Evolutionary conservation across 2,113 vertebrate species (phyloP), one percentile per base, ranked within the genome.

Genomic region (Chloebia gouldiae): DNA sequence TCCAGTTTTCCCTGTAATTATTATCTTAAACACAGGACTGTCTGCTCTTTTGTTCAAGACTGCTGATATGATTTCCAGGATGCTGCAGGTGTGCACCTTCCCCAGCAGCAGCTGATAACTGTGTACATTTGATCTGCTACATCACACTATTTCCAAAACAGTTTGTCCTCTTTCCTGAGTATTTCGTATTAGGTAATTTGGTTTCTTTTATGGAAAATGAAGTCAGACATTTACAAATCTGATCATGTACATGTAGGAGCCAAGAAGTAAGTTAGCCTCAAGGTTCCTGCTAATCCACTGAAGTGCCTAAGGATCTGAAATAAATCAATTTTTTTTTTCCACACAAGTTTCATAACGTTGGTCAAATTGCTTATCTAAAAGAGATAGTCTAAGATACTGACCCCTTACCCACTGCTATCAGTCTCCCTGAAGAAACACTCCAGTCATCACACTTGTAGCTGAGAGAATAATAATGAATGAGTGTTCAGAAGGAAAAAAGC

Each of bases 1-100:
- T 89, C 82, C 45, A 90, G 64, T 85, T 92, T 90, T 93, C 94
- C 93, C 83, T 94, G 54, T 96, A 97, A 97, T 95, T 96, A 96
- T 92, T 90, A 64, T 92, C 81, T 81, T 96, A 76, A 94, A 89
- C 64, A 91, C 44, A 95, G 66, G 65, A 95, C 60, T 65, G 76
- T 60, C 64, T 93, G 64, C 73, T 16, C 33, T 90, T 92, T 95
- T 95, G 79, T 92, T 93, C 84, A 76, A 78, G 40, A 28, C 47
- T 91, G 51, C 59, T 79, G 66, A 84, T 87, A 82, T 50, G 71
- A 60, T 93, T 86, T 97, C 87, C 61, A 88, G 82, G 72, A 93
- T 95, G 88, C 35, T 79, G 50, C 77, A 95, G 93, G 71, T 96
- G 83, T 95, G 80, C 71, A 88, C 39, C 75, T 90, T 81, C 81